These are phyloP conservation scores for Martes martes DNA, from an alignment of 2,113 vertebrate species.

Conservation along the genomic window DNA sequence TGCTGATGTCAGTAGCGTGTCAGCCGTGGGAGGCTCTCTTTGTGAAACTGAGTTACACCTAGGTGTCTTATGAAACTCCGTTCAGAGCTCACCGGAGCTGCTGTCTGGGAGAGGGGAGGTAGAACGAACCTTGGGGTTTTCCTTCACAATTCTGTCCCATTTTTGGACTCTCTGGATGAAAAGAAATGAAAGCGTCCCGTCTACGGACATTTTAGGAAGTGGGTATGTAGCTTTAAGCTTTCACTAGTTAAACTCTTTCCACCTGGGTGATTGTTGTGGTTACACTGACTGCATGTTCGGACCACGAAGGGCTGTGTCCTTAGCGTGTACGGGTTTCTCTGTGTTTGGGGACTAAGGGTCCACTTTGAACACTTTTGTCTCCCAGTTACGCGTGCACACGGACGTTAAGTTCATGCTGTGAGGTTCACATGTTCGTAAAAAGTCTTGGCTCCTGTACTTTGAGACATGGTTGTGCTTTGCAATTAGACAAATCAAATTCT, in stretches of 20 bases:
- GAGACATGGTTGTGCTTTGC: not conserved
- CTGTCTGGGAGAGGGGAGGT: not conserved
- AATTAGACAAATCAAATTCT: not conserved
- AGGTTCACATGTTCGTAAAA: not conserved
- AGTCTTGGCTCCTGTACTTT: not conserved
- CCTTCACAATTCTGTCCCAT: not conserved
- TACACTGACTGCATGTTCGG: not conserved
- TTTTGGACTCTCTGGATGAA: slow-evolving; percentile 53
- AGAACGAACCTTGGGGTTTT: not conserved
- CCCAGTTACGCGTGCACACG: not conserved
- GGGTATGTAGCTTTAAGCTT: slow-evolving; percentile 72
- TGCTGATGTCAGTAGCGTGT: slow-evolving; percentile 87
- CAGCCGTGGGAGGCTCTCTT: slow-evolving; percentile 82
- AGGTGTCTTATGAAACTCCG: slow-evolving; percentile 81
- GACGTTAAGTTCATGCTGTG: not conserved
- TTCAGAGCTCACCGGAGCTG: slow-evolving; percentile 41
- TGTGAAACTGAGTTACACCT: slow-evolving; percentile 90
- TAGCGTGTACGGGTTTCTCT: not conserved
- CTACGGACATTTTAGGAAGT: not conserved
- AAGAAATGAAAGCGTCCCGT: not conserved
- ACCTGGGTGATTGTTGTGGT: not conserved
- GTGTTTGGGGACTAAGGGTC: not conserved
- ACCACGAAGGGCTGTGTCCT: not conserved
- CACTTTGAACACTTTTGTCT: not conserved
- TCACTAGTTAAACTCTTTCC: not conserved